Evolutionary conservation across 2,888 invertebrate genomes (phyloP).

Genomic region (Sthenelais limicola): DNA sequence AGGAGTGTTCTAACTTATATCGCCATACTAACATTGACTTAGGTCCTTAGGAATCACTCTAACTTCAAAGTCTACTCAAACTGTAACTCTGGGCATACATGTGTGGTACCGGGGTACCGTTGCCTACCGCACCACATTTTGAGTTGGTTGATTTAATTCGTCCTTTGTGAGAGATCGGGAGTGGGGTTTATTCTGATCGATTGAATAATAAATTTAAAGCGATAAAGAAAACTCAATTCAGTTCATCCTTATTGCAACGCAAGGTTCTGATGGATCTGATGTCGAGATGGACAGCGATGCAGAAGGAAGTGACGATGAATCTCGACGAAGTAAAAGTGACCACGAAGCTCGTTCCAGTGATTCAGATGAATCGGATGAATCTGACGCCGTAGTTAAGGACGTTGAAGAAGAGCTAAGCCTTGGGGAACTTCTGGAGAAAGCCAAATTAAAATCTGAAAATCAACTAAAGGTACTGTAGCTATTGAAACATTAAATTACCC

Average conservation of each 20-base stretch:
- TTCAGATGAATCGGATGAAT: conserved; percentile 29
- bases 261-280: conserved; percentile 22
- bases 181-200: background rate
- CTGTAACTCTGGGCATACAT: too few relatives aligned
- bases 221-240: background rate
- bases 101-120: too few relatives aligned
- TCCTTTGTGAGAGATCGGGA: too few relatives aligned
- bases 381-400: conserved; percentile 27
- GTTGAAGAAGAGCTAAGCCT: conserved; percentile 2
- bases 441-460: conserved; percentile 28
- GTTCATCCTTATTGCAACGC: background rate
- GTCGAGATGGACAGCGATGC: conserved; percentile 21
- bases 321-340: conserved; percentile 20
- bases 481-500: too few relatives aligned
- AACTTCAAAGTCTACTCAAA: background rate
- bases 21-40: too few relatives aligned
- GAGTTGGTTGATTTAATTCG: too few relatives aligned
- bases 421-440: conserved; percentile 25
- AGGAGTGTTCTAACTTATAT: too few relatives aligned
- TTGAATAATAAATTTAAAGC: background rate
- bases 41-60: too few relatives aligned
- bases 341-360: conserved; percentile 30
- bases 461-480: background rate
- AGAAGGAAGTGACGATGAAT: background rate
- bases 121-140: too few relatives aligned